phyloP scores from a whole-genome alignment of 2,797 vertebrate species.

The Rousettus madagascariensis region DNA sequence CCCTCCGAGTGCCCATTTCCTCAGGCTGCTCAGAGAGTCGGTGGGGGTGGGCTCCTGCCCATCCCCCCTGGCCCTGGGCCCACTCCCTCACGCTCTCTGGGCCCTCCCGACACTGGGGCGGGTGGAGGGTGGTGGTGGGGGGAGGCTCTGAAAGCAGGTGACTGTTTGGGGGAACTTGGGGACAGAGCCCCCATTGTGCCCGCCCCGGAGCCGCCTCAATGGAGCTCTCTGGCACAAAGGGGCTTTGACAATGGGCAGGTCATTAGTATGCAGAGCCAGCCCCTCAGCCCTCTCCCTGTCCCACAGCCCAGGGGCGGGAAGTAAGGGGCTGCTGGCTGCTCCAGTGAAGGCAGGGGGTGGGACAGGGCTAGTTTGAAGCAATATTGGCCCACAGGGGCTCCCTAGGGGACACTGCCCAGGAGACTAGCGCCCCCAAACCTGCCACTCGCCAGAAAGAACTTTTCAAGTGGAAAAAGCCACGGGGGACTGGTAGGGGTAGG shows the following conservation, averaged over 20 bases:
- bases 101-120: constrained; percentile 44
- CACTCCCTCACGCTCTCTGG: constrained; percentile 10
- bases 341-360: constrained; percentile 13
- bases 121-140: neutral
- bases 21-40: neutral
- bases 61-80: constrained; percentile 33
- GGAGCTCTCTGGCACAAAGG: constrained; percentile 83
- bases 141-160: constrained; percentile 80
- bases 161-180: constrained; percentile 77
- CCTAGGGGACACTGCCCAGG: neutral
- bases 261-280: constrained; percentile 83
- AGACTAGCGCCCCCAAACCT: neutral
- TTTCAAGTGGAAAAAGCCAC: constrained; percentile 23
- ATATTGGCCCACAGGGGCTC: neutral
- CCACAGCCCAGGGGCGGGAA: constrained; percentile 64
- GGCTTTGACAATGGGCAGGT: constrained; percentile 81
- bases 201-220: constrained; percentile 81
- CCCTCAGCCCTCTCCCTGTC: constrained; percentile 65
- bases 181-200: constrained; percentile 85
- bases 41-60: neutral
- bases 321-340: constrained; percentile 17
- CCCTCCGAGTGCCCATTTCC: constrained; percentile 12
- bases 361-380: neutral
- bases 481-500: neutral
- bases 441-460: neutral